phyloP scores from a whole-genome alignment of 37 sponge, comb jelly and placozoan species.

The Halisarca cf. caerulea region DNA sequence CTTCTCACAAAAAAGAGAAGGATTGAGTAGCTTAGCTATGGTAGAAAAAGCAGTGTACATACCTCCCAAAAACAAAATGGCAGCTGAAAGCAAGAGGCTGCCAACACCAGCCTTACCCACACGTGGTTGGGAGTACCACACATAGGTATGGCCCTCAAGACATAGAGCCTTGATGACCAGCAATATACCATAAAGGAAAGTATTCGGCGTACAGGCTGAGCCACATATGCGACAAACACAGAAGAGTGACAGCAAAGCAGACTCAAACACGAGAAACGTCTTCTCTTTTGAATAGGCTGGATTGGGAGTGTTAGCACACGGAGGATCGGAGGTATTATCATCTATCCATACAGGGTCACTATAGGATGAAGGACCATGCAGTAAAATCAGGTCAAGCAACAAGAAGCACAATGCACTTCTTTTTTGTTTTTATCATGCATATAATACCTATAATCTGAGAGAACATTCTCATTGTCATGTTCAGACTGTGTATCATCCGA shows the following conservation, averaged over 20 bases:
- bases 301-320: no score
- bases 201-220: not conserved
- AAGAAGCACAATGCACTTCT: no score
- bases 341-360: no score
- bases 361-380: no score
- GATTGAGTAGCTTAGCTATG: not conserved
- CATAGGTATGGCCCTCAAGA: slow-evolving; percentile 10
- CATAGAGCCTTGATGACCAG: not conserved
- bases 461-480: no score
- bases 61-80: not conserved
- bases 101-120: not conserved
- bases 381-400: no score
- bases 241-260: not conserved
- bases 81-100: slow-evolving; percentile 14
- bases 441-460: no score
- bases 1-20: not conserved
- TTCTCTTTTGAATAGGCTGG: not conserved
- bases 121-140: slow-evolving; percentile 29
- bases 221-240: not conserved
- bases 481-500: no score
- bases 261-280: not conserved
- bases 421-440: no score
- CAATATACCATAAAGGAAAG: not conserved
- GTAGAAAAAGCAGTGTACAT: not conserved
- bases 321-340: no score